Evolutionary conservation across 1,140 invertebrate genomes (phyloP), one percentile per base, ranked within the genome.

Genomic region (Papilio aristodemus): DNA sequence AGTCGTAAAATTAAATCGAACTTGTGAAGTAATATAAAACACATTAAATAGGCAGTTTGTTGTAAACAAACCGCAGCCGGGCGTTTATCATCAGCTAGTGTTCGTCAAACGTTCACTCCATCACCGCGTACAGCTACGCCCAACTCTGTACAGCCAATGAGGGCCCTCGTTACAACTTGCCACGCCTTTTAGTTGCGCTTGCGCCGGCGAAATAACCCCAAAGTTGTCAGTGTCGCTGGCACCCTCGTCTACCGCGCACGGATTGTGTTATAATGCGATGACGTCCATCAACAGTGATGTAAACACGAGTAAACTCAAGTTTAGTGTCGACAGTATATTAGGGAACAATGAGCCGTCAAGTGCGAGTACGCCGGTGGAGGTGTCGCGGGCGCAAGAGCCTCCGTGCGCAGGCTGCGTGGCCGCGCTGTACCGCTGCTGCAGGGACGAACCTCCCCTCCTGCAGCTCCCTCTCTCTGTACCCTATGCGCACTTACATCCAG

Each of bases 1-100:
- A 66, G 39, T 66, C 63, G 63, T 66, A 86, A 89, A 89, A 88
- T 85, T 81, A 78, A 84, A 89, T 87, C 76, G 77, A 79, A 84
- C 84, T 84, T 80, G 76, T 79, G 80, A 81, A 89, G 74, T 77
- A 80, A 86, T 91, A 91, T 90, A 91, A 91, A 89, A 91, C 83
- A 85, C 85, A 89, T 91, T 86, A 90, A 88, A 77, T 77, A 78
- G 78, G 70, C 81, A 85, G 77, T 90, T 89, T 87, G 88, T 86
- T 85, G 85, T 89, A 90, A 89, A 89, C 87, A 89, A 43, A 91
- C 77, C 87, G 77, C 83, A 84, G 77, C 81, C 74, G 43, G 75
- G 79, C 83, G 87, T 83, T 81, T 81, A 83, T 80, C 78, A 85
- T 84, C 84, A 87, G 76, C 86, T 80, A 84, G 79, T 81, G 78